phyloP scores from a whole-genome alignment of 1,140 invertebrate species.

The Adoxophyes honmai region DNA sequence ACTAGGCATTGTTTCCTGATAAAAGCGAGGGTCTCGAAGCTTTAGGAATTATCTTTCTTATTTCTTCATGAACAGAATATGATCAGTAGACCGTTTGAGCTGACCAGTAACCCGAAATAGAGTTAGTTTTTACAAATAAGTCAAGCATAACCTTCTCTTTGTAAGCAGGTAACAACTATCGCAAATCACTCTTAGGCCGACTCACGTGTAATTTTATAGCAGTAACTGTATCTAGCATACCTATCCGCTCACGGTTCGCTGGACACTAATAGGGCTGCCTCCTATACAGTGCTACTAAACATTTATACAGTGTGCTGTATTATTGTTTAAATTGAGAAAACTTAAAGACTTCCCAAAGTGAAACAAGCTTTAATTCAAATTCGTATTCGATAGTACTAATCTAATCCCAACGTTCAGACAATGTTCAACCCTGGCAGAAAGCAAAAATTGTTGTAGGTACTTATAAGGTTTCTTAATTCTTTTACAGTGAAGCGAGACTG shows the following conservation, averaged over 20 bases:
- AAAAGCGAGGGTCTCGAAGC: not conserved
- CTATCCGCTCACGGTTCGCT: not conserved
- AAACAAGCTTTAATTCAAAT: too few species aligned
- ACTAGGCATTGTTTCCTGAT: slow-evolving; percentile 16
- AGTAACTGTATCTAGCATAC: slow-evolving; percentile 11
- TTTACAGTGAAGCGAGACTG: slow-evolving; percentile 35
- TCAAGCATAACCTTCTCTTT: not conserved
- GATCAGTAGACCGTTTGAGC: too few species aligned
- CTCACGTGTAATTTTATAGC: slow-evolving; percentile 4
- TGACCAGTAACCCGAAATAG: too few species aligned
- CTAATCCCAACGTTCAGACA: too few species aligned
- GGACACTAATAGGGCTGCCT: not conserved
- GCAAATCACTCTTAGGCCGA: not conserved
- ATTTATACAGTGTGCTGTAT: too few species aligned
- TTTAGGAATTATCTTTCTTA: slow-evolving; percentile 17
- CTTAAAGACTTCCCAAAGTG: too few species aligned
- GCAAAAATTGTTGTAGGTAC: slow-evolving; percentile 27
- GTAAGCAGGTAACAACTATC: not conserved
- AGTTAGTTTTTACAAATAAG: too few species aligned
- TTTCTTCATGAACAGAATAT: too few species aligned
- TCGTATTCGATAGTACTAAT: too few species aligned
- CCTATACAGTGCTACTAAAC: too few species aligned
- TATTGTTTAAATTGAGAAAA: too few species aligned
- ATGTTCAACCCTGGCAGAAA: slow-evolving; percentile 27
- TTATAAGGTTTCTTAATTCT: slow-evolving; percentile 44